phyloP scores from a whole-genome alignment of 2,113 vertebrate genomes.

The Eidolon helvum region DNA sequence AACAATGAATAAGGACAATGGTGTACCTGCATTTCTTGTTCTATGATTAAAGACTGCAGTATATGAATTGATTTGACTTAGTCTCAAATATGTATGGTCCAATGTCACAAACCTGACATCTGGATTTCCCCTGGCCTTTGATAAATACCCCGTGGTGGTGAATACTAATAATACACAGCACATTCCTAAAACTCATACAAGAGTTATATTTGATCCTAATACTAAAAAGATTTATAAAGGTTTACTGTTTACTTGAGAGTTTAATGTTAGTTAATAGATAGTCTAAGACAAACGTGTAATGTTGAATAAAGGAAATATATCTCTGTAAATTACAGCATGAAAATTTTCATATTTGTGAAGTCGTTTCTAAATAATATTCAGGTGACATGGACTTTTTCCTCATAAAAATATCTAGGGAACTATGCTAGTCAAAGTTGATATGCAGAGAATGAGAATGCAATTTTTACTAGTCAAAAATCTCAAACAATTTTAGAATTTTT shows the following conservation, averaged over 20 bases:
- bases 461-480: not conserved
- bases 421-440: not conserved
- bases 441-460: not conserved
- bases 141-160: not conserved
- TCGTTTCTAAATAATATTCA: not conserved
- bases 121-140: not conserved
- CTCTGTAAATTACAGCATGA: not conserved
- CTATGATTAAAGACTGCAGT: not conserved
- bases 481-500: constrained; percentile 34
- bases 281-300: not conserved
- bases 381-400: not conserved
- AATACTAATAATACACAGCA: not conserved
- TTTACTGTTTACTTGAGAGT: not conserved
- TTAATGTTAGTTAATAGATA: not conserved
- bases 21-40: not conserved
- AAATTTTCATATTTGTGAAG: not conserved
- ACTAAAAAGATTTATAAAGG: not conserved
- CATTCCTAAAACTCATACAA: not conserved
- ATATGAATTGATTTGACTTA: not conserved
- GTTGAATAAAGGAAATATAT: not conserved
- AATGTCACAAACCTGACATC: not conserved
- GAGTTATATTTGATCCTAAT: not conserved
- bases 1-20: not conserved
- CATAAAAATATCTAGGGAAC: not conserved
- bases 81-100: not conserved